Conservation (phyloP, 2,113 vertebrate genomes). For the Ophthalmotilapia sp. region DNA sequence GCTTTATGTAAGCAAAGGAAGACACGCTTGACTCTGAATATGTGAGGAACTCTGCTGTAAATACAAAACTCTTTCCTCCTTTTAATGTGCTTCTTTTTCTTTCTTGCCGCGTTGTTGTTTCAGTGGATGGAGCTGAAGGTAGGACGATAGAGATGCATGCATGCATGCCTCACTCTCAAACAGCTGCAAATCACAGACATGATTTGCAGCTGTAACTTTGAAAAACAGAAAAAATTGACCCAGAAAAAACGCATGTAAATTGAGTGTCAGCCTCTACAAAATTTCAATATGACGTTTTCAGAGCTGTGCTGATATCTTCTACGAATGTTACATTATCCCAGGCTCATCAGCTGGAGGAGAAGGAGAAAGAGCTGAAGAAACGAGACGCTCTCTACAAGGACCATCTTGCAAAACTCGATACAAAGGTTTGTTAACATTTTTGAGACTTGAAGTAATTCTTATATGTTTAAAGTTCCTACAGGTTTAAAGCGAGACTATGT, state of each 20-base stretch:
- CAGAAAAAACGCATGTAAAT: neutral
- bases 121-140: constrained; percentile 71
- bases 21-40: neutral
- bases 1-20: constrained; percentile 58
- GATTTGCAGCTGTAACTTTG: neutral
- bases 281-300: neutral
- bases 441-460: neutral
- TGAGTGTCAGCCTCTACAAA: neutral
- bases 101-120: constrained; percentile 11
- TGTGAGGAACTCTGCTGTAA: neutral
- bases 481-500: neutral
- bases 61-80: neutral
- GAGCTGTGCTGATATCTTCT: neutral
- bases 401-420: constrained; percentile 56
- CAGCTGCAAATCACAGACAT: neutral
- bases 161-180: constrained; percentile 11
- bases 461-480: neutral
- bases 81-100: constrained; percentile 25
- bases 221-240: neutral
- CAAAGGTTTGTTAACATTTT: constrained; percentile 35
- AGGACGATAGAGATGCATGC: constrained; percentile 12
- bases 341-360: constrained; percentile 64
- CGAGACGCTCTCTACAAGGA: constrained; percentile 45
- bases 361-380: constrained; percentile 44
- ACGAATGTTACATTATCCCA: neutral